These are phyloP conservation scores for Apamea sordens DNA, from an alignment of 2,888 invertebrate genomes.

Conservation along the genomic window DNA sequence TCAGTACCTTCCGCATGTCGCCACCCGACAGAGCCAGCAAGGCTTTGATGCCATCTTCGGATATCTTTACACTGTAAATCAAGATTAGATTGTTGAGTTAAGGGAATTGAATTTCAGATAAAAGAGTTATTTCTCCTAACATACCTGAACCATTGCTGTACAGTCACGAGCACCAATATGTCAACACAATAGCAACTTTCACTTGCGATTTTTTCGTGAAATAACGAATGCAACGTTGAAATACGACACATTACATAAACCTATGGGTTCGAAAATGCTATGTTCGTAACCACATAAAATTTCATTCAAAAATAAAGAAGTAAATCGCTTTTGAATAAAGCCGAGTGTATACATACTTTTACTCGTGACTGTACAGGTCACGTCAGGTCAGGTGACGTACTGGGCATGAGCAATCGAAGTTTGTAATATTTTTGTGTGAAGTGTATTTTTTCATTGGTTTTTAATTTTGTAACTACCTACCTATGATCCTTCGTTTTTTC, in stretches of 20 bases:
- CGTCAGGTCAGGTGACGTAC: not conserved
- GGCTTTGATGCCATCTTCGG: conserved; percentile 97
- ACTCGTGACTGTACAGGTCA: no score
- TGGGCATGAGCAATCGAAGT: not conserved
- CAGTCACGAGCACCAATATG: no score
- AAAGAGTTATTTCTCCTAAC: not conserved
- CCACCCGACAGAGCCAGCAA: conserved; percentile 97
- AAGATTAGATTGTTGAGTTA: not conserved
- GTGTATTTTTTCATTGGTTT: not conserved
- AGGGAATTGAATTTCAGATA: not conserved
- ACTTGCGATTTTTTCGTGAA: no score
- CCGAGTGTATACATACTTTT: no score
- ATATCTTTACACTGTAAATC: conserved; percentile 93
- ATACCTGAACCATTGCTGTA: not conserved
- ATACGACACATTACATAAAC: no score
- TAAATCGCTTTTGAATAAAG: no score
- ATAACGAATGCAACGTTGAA: no score
- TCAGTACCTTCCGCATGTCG: conserved; percentile 99
- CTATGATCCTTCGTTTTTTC: not conserved
- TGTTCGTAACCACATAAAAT: no score
- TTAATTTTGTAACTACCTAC: not conserved
- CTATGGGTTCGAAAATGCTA: no score
- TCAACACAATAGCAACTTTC: no score
- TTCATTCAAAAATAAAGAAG: no score
- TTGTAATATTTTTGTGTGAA: not conserved